phyloP scores from a whole-genome alignment of 2,888 invertebrate genomes.

The Ophioninae sp. region DNA sequence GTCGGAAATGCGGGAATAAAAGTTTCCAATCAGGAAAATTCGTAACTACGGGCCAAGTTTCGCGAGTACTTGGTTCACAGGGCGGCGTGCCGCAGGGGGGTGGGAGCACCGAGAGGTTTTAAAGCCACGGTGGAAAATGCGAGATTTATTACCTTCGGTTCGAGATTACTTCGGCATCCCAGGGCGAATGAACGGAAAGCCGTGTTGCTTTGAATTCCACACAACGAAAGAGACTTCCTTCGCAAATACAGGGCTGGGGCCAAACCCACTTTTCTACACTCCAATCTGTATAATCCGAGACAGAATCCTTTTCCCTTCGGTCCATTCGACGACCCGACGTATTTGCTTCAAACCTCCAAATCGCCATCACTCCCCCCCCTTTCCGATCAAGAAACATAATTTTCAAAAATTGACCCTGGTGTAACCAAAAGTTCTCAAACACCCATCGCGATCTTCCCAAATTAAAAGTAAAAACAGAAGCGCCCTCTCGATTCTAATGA shows the following conservation, averaged over 20 bases:
- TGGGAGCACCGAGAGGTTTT: conserved; percentile 10
- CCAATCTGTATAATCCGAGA: conserved; percentile 50
- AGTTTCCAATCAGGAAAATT: conserved; percentile 59
- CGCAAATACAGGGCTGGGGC: conserved; percentile 7
- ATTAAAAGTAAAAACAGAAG: neutral
- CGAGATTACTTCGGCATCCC: conserved; percentile 56
- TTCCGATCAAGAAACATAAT: neutral
- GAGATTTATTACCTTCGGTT: conserved; percentile 52
- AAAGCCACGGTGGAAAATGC: conserved; percentile 42
- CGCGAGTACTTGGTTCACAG: conserved; percentile 21
- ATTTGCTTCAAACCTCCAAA: neutral
- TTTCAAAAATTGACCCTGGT: neutral
- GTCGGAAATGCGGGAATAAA: conserved; percentile 21
- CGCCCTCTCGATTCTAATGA: neutral
- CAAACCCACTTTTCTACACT: conserved; percentile 45
- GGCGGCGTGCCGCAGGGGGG: neutral
- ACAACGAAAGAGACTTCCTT: conserved; percentile 1
- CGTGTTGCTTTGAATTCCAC: conserved; percentile 44
- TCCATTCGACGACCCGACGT: neutral
- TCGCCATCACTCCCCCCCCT: too few relatives aligned
- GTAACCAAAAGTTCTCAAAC: neutral
- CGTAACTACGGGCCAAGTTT: conserved; percentile 48
- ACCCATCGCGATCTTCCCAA: neutral
- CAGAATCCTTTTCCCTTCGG: conserved; percentile 14
- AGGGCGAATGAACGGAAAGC: conserved; percentile 19